Evolutionary conservation across 2,797 vertebrate species (phyloP), one percentile per base, ranked within the genome.

Genomic region (Oophaga sylvatica): DNA sequence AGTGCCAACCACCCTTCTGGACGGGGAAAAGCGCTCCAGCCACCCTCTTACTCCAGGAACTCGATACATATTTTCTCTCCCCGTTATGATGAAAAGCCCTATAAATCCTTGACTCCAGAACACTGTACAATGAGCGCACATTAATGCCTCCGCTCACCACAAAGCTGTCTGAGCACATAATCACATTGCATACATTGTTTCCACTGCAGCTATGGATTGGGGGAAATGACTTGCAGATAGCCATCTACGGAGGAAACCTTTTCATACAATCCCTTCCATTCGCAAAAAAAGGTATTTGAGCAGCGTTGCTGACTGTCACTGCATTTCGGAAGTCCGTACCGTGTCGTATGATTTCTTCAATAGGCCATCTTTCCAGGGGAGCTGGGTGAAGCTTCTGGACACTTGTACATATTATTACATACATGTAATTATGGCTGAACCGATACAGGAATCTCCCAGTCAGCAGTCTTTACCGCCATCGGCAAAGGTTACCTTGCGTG

Each of bases 391-490:
- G 70, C 60, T 11, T 76, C 59, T 17, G n/a, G 13, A 7, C 73
- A 67, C 73, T 65, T 56, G 73, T 85, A 85, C 59, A 63, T 87
- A 71, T 48, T 73, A 87, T 87, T 87, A 81, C 80, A 76, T 77
- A 82, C 70, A 80, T 87, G 57, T 82, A 73, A 87, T 87, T 63
- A 81, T 63, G 71, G 59, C 26, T 68, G 80, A 78, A 87, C 80
- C 45, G 15, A 57, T 75, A 17, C n/a, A 48, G 22, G 71, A 68
- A 83, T 57, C 70, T 76, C 29, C 45, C 17, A 53, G 70, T 70
- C 62, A 78, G 80, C 48, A 35, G 29, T 82, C 70, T 76, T 75
- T 67, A 82, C 63, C 80, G 45, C 45, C n/a, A n/a, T 29, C 76
- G 79, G 59, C 80, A 77, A 63, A 68, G 12, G 53, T 57, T 65